These are phyloP conservation scores for Galaxea fascicularis DNA, from an alignment of 92 coral and sea anemone genomes.

Conservation along the genomic window DNA sequence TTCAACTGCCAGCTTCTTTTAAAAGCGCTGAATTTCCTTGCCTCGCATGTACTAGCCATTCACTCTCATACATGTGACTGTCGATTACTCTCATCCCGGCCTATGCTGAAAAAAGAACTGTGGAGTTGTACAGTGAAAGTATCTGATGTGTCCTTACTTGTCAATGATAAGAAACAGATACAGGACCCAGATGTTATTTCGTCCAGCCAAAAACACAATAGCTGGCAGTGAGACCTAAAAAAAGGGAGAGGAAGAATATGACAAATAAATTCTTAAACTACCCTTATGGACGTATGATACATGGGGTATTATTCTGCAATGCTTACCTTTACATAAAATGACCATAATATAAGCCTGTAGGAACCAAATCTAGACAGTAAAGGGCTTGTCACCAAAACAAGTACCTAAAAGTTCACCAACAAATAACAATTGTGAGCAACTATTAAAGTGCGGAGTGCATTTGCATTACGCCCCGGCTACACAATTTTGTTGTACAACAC, in stretches of 20 bases:
- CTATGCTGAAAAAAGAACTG: background rate
- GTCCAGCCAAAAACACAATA: conserved; percentile 81
- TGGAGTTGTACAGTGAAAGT: background rate
- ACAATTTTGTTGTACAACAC: too few relatives aligned
- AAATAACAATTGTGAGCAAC: background rate
- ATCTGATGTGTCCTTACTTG: conserved; percentile 66
- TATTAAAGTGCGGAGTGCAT: background rate
- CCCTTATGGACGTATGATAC: background rate
- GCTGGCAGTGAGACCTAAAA: conserved; percentile 81
- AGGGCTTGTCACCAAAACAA: conserved; percentile 79
- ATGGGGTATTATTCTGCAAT: background rate
- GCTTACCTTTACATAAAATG: conserved; percentile 89
- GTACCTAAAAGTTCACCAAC: conserved; percentile 56
- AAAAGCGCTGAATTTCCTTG: too few relatives aligned
- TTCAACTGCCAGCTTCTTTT: too few relatives aligned
- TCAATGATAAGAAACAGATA: conserved; percentile 88
- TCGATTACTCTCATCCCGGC: background rate
- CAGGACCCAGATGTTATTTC: conserved; percentile 73
- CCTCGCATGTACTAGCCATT: too few relatives aligned
- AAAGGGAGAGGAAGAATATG: background rate
- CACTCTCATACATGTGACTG: too few relatives aligned
- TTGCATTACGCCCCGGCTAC: too few relatives aligned
- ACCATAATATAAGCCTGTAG: conserved; percentile 80
- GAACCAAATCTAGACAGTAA: conserved; percentile 84
- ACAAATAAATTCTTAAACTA: background rate